Evolutionary conservation across 2,113 vertebrate species (phyloP).

Genomic region (Gallinago jamesoni): DNA sequence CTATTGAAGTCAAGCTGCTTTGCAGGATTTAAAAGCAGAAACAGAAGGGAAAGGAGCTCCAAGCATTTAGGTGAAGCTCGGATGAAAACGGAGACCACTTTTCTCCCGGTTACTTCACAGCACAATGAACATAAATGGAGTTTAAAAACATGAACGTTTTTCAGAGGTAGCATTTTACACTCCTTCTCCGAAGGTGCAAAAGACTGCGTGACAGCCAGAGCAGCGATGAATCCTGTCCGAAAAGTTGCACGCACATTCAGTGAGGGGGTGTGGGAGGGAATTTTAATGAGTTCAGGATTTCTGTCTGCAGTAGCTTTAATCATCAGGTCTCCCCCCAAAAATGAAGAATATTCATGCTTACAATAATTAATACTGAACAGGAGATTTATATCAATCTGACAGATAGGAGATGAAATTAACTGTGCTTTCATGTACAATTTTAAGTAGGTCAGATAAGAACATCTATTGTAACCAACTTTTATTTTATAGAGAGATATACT

Average conservation of each 20-base stretch:
- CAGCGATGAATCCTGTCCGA: not conserved
- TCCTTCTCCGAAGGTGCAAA: not conserved
- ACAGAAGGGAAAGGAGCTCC: not conserved
- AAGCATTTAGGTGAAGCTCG: not conserved
- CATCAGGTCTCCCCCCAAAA: slow-evolving; percentile 37
- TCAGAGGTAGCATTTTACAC: not conserved
- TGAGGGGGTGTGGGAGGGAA: not conserved
- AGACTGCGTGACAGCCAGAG: not conserved
- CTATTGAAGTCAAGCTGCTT: not conserved
- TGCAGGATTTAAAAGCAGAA: not conserved
- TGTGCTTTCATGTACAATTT: slow-evolving; percentile 70
- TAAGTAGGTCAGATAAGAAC: slow-evolving; percentile 76
- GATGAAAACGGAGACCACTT: not conserved
- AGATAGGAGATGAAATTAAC: slow-evolving; percentile 73
- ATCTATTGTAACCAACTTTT: slow-evolving; percentile 69
- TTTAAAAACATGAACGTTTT: not conserved
- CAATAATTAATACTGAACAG: slow-evolving; percentile 72
- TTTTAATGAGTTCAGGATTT: slow-evolving; percentile 27
- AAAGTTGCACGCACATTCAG: not conserved
- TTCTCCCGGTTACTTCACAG: not conserved
- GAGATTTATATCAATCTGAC: slow-evolving; percentile 72
- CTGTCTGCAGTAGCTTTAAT: slow-evolving; percentile 36
- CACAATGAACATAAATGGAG: not conserved
- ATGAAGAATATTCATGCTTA: slow-evolving; percentile 57
- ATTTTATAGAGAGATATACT: slow-evolving; percentile 55